Evolutionary conservation across 1,140 invertebrate species (phyloP).

Genomic region (Drosophila triauraria): DNA sequence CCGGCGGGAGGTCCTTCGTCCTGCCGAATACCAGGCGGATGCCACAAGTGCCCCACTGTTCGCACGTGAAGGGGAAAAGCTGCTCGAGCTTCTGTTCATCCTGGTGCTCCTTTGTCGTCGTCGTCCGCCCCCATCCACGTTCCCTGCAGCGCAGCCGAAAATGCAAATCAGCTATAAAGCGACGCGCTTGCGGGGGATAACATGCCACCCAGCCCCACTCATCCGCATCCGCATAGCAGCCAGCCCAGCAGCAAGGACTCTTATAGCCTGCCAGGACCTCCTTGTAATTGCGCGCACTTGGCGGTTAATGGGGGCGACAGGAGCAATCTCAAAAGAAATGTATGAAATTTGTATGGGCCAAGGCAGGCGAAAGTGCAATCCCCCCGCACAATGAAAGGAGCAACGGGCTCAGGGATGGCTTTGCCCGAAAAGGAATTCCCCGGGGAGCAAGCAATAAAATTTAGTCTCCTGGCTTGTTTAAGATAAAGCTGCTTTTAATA

Average conservation of each 20-base stretch:
- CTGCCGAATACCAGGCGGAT: slow-evolving; percentile 55
- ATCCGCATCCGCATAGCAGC: background rate
- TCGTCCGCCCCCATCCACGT: background rate
- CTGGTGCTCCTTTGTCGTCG: slow-evolving; percentile 6
- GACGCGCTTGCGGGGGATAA: slow-evolving; percentile 10
- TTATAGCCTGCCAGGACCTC: slow-evolving; percentile 15
- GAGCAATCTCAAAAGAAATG: slow-evolving; percentile 77
- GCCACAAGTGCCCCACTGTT: slow-evolving; percentile 75
- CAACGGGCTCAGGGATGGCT: slow-evolving; percentile 22
- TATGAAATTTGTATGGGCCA: slow-evolving; percentile 76
- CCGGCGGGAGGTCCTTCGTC: slow-evolving; percentile 5
- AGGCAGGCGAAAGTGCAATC: slow-evolving; percentile 65
- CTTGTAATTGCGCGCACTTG: slow-evolving; percentile 78
- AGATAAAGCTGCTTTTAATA: background rate
- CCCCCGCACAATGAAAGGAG: slow-evolving; percentile 32
- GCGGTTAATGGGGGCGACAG: slow-evolving; percentile 77
- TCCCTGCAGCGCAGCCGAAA: slow-evolving; percentile 71
- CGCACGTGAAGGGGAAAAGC: slow-evolving; percentile 59
- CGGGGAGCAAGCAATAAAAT: slow-evolving; percentile 2
- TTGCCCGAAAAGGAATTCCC: background rate
- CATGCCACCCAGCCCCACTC: slow-evolving; percentile 5
- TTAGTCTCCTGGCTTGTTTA: background rate
- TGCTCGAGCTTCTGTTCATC: slow-evolving; percentile 41
- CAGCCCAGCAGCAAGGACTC: slow-evolving; percentile 5
- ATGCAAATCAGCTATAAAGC: slow-evolving; percentile 78